These are phyloP conservation scores for Eubasilissa splendida DNA, from an alignment of 2,888 invertebrate genomes.

Conservation along the genomic window DNA sequence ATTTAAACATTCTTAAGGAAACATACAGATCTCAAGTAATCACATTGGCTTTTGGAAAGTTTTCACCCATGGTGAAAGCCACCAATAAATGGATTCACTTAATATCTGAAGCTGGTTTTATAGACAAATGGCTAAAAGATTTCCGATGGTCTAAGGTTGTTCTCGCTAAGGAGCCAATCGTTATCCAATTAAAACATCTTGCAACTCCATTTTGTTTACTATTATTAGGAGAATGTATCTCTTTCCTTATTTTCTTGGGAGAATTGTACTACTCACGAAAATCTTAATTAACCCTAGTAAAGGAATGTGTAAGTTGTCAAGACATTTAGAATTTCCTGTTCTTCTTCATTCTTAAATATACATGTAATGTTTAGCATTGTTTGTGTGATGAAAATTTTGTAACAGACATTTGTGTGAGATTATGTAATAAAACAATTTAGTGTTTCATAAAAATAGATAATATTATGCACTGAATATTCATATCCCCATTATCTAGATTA, in stretches of 20 bases:
- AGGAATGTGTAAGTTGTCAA: no score
- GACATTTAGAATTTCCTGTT: no score
- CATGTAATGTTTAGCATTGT: no score
- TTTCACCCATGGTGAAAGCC: slow-evolving; percentile 47
- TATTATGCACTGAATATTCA: no score
- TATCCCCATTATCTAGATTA: no score
- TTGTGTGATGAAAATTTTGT: no score
- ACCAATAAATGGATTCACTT: slow-evolving; percentile 50
- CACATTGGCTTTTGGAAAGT: slow-evolving; percentile 51
- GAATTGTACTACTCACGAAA: slow-evolving; percentile 34
- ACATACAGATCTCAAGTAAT: slow-evolving; percentile 49
- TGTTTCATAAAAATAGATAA: no score
- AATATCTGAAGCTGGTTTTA: slow-evolving; percentile 53
- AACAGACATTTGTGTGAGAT: no score
- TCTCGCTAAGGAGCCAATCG: slow-evolving; percentile 18
- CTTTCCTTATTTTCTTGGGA: slow-evolving; percentile 38
- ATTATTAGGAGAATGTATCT: slow-evolving; percentile 39
- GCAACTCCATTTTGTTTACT: slow-evolving; percentile 48
- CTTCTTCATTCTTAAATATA: no score
- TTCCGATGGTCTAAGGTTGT: slow-evolving; percentile 8
- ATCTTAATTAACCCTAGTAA: not conserved
- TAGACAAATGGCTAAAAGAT: slow-evolving; percentile 53
- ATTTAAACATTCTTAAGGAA: slow-evolving; percentile 46
- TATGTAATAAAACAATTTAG: no score
- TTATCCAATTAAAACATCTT: slow-evolving; percentile 50